A percentile compares a stretch with the other conserved stretches of the same genome.
Evolutionary conservation across 2,113 vertebrate genomes (phyloP).

Genomic region (Crotalus helleri): DNA sequence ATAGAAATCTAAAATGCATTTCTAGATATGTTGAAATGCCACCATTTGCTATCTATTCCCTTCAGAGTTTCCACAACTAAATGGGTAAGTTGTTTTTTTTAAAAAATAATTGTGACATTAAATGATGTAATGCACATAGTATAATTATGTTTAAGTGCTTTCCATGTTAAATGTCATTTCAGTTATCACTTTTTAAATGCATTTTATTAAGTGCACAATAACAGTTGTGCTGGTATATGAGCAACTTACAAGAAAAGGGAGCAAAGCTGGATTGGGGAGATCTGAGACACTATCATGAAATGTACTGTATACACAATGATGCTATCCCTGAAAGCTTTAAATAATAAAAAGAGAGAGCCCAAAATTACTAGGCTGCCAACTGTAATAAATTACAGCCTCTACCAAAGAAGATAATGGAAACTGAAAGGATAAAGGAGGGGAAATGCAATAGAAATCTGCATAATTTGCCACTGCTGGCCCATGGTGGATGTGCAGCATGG

Average conservation of each 20-base stretch:
- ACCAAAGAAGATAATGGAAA: constrained; percentile 71
- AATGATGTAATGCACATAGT: constrained; percentile 71
- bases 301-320: constrained; percentile 56
- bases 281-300: constrained; percentile 62
- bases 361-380: constrained; percentile 71
- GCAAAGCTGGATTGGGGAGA: constrained; percentile 55
- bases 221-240: constrained; percentile 68
- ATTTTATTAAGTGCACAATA: constrained; percentile 73
- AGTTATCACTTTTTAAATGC: constrained; percentile 73
- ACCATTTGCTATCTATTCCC: constrained; percentile 31
- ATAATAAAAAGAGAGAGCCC: constrained; percentile 57
- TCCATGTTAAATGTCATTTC: constrained; percentile 75
- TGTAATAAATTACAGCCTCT: constrained; percentile 71
- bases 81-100: constrained; percentile 44
- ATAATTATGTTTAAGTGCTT: constrained; percentile 77
- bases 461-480: constrained; percentile 70
- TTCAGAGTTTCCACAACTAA: constrained; percentile 41
- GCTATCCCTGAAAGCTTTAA: constrained; percentile 60
- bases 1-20: not conserved
- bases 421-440: constrained; percentile 54
- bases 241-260: constrained; percentile 60
- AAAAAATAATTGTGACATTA: constrained; percentile 59
- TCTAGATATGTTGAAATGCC: constrained; percentile 38
- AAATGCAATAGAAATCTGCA: constrained; percentile 60
- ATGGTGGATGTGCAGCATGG: constrained; percentile 58